Percentiles rank a stretch among this genome's conserved stretches.
These are phyloP conservation scores for Colinus virginianus DNA, from an alignment of 2,113 vertebrate genomes.

Conservation along the genomic window DNA sequence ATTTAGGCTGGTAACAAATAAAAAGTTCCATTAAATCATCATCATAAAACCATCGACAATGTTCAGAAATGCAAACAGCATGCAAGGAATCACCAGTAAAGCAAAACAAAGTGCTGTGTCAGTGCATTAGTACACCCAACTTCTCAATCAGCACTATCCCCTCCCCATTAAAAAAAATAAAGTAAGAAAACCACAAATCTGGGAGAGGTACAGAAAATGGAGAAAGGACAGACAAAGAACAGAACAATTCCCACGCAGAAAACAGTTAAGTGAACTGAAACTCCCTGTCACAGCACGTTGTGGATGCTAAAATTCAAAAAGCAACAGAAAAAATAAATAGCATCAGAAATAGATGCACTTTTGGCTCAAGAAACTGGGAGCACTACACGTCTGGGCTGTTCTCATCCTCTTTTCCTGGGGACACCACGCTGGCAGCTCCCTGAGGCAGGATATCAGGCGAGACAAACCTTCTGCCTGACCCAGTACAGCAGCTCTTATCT, in stretches of 20 bases:
- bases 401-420: background rate
- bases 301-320: background rate
- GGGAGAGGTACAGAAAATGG: background rate
- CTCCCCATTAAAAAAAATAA: background rate
- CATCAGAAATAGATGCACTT: background rate
- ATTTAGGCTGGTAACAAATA: background rate
- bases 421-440: rapidly evolving
- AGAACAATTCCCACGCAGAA: background rate
- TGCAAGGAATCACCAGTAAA: background rate
- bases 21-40: background rate
- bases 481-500: background rate
- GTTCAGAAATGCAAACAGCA: background rate
- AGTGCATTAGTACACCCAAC: background rate
- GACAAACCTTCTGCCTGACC: background rate
- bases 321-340: background rate
- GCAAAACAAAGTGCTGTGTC: background rate
- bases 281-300: background rate
- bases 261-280: background rate
- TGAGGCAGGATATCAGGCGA: background rate
- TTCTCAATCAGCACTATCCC: background rate
- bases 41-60: rapidly evolving
- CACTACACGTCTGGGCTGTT: background rate
- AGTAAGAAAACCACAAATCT: background rate
- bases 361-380: background rate
- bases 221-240: background rate